Evolutionary conservation across 2,113 vertebrate genomes (phyloP), one percentile per base, ranked within the genome.

Genomic region (Sinocyclocheilus anshuiensis): DNA sequence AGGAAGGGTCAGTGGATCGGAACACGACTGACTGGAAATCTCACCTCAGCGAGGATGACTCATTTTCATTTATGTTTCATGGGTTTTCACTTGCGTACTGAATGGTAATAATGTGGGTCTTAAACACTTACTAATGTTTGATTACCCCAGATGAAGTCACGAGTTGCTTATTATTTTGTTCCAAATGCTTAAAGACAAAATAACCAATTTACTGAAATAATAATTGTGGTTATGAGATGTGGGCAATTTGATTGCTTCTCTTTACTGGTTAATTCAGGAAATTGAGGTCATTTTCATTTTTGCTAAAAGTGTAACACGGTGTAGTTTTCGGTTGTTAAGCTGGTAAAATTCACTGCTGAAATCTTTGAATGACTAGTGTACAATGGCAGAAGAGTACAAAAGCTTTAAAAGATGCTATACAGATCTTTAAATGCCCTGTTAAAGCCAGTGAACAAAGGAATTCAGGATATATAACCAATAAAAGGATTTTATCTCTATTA

Each of bases 81-180:
- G 4, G n/a, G 9, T 61, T 61, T 61, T 8, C 50, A 16, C 15
- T 78, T 86, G 86, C 8, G 29, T 39, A 59, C 15, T 16, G 4
- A 67, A 36, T 71, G 33, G 78, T 84, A 81, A 67, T 84, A 82
- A 81, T 59, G 53, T 39, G 71, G 22, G 65, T 39, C 4, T 87
- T 69, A 71, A 72, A 36, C 84, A 74, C 7, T 36, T 33, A 36
- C 69, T 53, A 26, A 72, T 53, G 39, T 53, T 53, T 82, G 45
- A 81, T 77, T 81, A 29, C 26, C 20, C 22, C 22, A 76, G 81
- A 61, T 81, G 8, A 67, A 53, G 36, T 63, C 29, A 81, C 18
- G 29, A 22, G 15, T 71, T 29, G 22, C 36, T 77, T 71, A 33
- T 11, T 15, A 39, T 82, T 69, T 71, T 3, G 26, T 53, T 53